Evolutionary conservation across 2,113 vertebrate species (phyloP).

Genomic region (Triplophysa dalaica): DNA sequence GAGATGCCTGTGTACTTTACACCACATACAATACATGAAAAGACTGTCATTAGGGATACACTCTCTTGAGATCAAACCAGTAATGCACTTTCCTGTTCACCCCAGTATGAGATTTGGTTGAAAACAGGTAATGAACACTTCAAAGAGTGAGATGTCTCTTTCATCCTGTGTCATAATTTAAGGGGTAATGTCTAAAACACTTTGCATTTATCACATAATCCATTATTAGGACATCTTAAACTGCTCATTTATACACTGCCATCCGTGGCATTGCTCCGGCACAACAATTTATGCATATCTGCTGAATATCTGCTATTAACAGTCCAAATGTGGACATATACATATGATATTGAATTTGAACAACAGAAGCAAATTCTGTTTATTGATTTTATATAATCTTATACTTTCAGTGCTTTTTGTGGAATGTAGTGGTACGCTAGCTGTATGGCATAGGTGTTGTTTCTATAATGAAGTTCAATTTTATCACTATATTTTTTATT

Average conservation of each 20-base stretch:
- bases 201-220: conserved; percentile 3
- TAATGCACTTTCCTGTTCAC: not conserved
- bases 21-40: conserved; percentile 11
- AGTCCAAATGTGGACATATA: no score
- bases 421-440: no score
- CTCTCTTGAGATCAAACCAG: not conserved
- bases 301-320: not conserved
- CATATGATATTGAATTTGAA: no score
- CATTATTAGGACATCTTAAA: not conserved
- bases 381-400: no score
- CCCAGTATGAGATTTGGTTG: not conserved
- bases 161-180: not conserved
- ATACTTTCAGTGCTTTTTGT: no score
- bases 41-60: conserved; percentile 14
- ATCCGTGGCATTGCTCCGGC: not conserved
- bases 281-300: not conserved
- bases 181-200: not conserved
- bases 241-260: conserved; percentile 11
- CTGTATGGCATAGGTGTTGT: no score
- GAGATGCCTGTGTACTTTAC: conserved; percentile 9
- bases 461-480: no score
- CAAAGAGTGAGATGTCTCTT: not conserved
- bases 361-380: no score
- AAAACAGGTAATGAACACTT: conserved; percentile 6
- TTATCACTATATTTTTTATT: no score